Percentiles rank a stretch among this genome's conserved stretches.
These are phyloP conservation scores for Gnathonemus longibarbis DNA, from an alignment of 2,113 vertebrate genomes.

Conservation along the genomic window DNA sequence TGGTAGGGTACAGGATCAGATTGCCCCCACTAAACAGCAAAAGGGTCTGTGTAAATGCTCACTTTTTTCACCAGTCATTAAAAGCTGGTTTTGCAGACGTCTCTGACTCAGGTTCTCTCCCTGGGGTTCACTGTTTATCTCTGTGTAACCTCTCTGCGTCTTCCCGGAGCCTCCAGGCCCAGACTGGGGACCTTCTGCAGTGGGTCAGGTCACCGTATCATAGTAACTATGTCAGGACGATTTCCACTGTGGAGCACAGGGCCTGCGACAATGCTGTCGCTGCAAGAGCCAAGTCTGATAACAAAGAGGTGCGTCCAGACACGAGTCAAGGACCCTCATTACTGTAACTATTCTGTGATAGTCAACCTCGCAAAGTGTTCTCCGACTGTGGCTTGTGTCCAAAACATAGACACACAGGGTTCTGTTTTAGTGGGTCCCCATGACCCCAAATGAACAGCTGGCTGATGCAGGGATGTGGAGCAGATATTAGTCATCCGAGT, in stretches of 20 bases:
- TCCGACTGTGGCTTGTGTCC: background rate
- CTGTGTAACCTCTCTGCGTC: background rate
- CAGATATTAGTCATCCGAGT: background rate
- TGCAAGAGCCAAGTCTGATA: background rate
- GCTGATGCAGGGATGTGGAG: background rate
- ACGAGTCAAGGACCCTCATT: background rate
- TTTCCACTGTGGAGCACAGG: slow-evolving; percentile 28
- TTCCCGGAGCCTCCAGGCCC: slow-evolving; percentile 11
- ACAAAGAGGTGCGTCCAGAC: background rate
- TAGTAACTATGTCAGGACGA: slow-evolving; percentile 41
- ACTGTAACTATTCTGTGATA: background rate
- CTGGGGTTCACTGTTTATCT: background rate
- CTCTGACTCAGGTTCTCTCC: background rate
- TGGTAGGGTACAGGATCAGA: background rate
- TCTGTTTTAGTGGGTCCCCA: background rate
- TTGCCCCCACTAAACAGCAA: background rate
- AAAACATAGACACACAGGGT: background rate
- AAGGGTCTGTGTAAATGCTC: background rate
- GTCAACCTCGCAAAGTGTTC: background rate
- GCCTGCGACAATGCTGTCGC: background rate
- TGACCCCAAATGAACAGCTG: background rate
- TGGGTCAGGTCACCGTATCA: slow-evolving; percentile 37
- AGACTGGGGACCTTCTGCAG: background rate
- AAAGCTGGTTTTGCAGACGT: background rate
- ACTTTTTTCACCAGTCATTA: background rate